These are phyloP conservation scores for Pogonognathellus flavescens DNA, from an alignment of 1,140 invertebrate genomes.

Conservation along the genomic window DNA sequence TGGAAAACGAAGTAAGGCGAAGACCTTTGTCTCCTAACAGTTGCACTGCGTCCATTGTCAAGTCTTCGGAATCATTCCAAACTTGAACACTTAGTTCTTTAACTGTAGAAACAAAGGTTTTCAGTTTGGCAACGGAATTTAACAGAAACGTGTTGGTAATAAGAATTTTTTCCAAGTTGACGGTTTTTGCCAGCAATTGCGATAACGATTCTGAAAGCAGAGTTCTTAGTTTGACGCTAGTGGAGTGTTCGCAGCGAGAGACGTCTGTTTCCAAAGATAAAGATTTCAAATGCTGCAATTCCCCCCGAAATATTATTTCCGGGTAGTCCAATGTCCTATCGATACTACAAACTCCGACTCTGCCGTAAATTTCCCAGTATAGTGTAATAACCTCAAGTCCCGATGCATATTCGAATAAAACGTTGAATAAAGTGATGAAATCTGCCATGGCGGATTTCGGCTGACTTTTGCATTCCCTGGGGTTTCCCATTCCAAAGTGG, in stretches of 20 bases:
- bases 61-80: background rate
- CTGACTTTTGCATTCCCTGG: background rate
- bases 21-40: background rate
- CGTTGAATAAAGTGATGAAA: background rate
- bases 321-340: background rate
- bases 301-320: background rate
- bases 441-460: conserved; percentile 6
- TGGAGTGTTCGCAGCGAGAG: background rate
- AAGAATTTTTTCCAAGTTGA: background rate
- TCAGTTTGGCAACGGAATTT: background rate
- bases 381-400: background rate
- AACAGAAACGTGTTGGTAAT: background rate
- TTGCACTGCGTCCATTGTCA: background rate
- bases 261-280: background rate
- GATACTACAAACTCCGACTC: background rate
- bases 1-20: background rate
- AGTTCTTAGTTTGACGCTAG: background rate
- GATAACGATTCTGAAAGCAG: background rate
- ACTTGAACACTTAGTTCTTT: background rate
- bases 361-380: background rate
- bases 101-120: background rate
- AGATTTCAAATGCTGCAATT: background rate
- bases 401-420: background rate
- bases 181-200: background rate
- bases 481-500: background rate